Evolutionary conservation across 1,140 invertebrate species (phyloP), one percentile per base, ranked within the genome.

Genomic region (Araneus ventricosus): DNA sequence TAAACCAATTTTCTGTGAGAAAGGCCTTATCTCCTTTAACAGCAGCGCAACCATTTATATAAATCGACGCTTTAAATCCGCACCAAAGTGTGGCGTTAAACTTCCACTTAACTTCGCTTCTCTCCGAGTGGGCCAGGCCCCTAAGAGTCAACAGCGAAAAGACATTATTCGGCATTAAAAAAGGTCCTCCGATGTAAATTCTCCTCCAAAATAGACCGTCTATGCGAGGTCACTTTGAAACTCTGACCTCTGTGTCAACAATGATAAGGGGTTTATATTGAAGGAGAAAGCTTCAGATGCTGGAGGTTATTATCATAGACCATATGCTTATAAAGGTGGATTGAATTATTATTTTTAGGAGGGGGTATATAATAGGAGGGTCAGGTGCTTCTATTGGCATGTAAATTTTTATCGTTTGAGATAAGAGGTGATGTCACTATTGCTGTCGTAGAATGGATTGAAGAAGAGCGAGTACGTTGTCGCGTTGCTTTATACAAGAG

Each of bases 81-180:
- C 10, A 59, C 39, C 24, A 45, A n/a, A 27, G 70, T 27, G 41
- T 17, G 45, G 34, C 67, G n/a, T 90, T 75, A 90, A 90, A 52
- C 30, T 80, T 79, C 88, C 88, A 90, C 22, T 90, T 79, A 80
- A 37, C 70, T 22, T n/a, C 24, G 37, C 70, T 20, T 59, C 57
- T 61, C 27, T 20, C 20, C 59, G n/a, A 70, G 59, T 34, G 30
- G 61, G 34, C 4, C 84, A 10, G 6, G 24, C 52, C n/a, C 86
- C n/a, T 61, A 45, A 39, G 79, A 82, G 75, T 91, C 89, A 91
- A 91, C 70, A 91, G 41, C 75, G 57, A 61, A 91, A 67, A 91
- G 89, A 91, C 89, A 91, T 91, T 91, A 91, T 91, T 91, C 79
- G 75, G 89, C 41, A 91, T 91, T 91, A 91, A 91, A 91, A 90